phyloP scores from a whole-genome alignment of 2,797 vertebrate genomes.

The Propithecus deckenii region DNA sequence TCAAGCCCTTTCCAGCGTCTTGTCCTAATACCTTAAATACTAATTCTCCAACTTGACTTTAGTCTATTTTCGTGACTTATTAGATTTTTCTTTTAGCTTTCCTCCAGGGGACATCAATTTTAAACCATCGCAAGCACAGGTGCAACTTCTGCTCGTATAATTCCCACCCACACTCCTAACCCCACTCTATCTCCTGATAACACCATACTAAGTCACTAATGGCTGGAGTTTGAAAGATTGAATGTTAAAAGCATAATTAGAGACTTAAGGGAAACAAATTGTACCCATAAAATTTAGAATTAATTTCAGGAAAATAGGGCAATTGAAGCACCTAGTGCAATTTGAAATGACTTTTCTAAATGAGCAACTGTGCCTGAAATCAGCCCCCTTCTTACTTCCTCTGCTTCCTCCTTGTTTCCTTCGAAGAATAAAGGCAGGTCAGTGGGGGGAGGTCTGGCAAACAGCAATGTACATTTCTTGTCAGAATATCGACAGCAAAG shows the following conservation, averaged over 20 bases:
- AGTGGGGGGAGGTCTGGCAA: constrained; percentile 23
- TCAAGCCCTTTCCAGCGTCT: constrained; percentile 33
- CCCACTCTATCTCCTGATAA: constrained; percentile 72
- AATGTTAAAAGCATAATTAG: constrained; percentile 82
- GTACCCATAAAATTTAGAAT: constrained; percentile 79
- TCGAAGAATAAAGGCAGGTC: constrained; percentile 62
- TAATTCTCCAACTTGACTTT: constrained; percentile 66
- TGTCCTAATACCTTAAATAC: constrained; percentile 74
- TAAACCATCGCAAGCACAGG: constrained; percentile 65
- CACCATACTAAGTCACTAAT: constrained; percentile 77
- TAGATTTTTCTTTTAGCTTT: constrained; percentile 72
- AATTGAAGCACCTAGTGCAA: constrained; percentile 72
- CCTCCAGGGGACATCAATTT: constrained; percentile 78
- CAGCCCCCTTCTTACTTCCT: constrained; percentile 30
- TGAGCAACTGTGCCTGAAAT: constrained; percentile 38
- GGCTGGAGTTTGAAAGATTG: constrained; percentile 72
- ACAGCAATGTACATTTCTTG: constrained; percentile 31
- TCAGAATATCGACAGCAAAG: constrained; percentile 46
- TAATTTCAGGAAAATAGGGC: constrained; percentile 79
- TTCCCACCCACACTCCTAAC: constrained; percentile 72
- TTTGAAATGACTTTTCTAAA: constrained; percentile 78
- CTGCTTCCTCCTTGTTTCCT: constrained; percentile 56
- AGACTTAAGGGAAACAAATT: constrained; percentile 81
- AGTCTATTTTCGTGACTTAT: constrained; percentile 75
- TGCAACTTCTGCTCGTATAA: constrained; percentile 68